Evolutionary conservation across 2,888 invertebrate genomes (phyloP), one percentile per base, ranked within the genome.

Genomic region (Ectemnius lituratus): DNA sequence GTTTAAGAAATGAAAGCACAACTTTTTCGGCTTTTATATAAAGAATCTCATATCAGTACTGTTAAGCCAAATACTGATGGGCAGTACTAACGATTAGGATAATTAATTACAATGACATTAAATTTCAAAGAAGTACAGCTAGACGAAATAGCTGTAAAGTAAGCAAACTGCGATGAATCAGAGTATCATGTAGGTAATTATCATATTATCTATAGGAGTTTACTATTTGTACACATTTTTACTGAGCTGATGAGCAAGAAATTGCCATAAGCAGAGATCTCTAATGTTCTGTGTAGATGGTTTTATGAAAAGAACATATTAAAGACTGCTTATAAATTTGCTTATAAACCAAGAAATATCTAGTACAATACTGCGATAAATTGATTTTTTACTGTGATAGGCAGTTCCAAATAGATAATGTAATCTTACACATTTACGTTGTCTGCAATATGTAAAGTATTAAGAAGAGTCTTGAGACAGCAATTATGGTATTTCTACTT

Each of bases 351-450:
- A 52, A 52, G n/a, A 62, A 71, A 63, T 27, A 66, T 75, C 70
- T 75, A 80, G 68, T 76, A 78, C 80, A 63, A 76, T 62, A 67
- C 72, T 52, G 56, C 68, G 58, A 71, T 60, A 68, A 76, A 47
- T 72, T 75, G 20, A 63, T 61, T 75, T 73, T 81, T 66, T 75
- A 75, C 72, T 82, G 81, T 80, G 81, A 80, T 85, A 78, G 70
- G 62, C 78, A 76, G 73, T 79, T 62, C 67, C 71, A 46, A 63
- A 73, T 67, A 72, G 60, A 75, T 69, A 66, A 49, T 58, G 27
- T 71, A 73, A 45, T 64, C 75, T 66, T 37, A 75, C 28, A 18
- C 66, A 61, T 72, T 74, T 67, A 73, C 59, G 37, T 70, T 58
- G 16, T 63, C 56, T 72, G 67, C 64, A 75, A 68, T 70, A 62